phyloP scores from a whole-genome alignment of 2,797 vertebrate genomes.

The Lemur catta region DNA sequence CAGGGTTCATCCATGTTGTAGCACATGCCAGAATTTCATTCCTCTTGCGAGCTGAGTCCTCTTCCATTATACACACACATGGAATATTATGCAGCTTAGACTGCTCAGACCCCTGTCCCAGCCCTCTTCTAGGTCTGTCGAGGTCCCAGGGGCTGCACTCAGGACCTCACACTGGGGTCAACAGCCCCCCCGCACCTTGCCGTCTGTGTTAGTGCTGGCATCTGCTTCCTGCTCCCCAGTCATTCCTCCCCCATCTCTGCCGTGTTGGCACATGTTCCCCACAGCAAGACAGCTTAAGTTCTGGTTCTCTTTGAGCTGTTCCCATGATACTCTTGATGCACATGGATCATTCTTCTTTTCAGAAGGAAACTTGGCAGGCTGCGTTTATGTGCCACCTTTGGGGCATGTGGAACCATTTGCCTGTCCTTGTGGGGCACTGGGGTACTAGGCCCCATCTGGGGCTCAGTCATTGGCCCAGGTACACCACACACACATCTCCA shows the following conservation, averaged over 20 bases:
- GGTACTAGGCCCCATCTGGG: too few species aligned
- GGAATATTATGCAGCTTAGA: not conserved
- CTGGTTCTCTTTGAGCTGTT: not conserved
- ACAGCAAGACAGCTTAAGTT: not conserved
- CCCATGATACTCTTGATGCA: not conserved
- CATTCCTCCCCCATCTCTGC: not conserved
- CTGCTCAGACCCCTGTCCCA: too few species aligned
- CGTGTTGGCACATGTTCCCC: not conserved
- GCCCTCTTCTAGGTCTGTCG: not conserved
- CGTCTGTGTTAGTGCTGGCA: rapidly evolving
- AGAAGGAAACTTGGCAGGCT: not conserved
- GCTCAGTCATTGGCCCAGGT: not conserved
- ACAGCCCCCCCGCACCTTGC: not conserved
- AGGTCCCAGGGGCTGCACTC: not conserved
- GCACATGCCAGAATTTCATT: not conserved
- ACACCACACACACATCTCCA: too few species aligned
- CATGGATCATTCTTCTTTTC: not conserved
- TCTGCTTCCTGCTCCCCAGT: not conserved
- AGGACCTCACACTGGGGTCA: not conserved
- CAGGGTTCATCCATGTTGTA: not conserved
- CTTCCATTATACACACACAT: not conserved
- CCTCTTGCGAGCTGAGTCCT: not conserved
- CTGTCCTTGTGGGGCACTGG: not conserved
- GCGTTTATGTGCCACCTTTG: too few species aligned
- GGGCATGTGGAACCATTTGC: not conserved